Evolutionary conservation across 1,140 invertebrate genomes (phyloP).

Genomic region (Oscheius sp.): DNA sequence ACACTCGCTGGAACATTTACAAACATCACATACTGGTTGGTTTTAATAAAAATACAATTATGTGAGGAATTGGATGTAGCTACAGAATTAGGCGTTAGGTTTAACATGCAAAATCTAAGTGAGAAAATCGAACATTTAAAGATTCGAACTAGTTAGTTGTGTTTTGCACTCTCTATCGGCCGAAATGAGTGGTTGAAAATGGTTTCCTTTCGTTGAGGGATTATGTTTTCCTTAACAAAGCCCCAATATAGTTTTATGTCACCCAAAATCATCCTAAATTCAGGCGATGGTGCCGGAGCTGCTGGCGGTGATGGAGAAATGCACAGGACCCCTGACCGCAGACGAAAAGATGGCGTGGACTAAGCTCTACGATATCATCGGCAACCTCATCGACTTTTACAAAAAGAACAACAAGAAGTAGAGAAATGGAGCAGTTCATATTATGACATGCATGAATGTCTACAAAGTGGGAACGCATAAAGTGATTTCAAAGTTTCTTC

Average conservation of each 20-base stretch:
- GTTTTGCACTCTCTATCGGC: neutral
- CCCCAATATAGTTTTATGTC: too few relatives aligned
- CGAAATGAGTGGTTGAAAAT: too few relatives aligned
- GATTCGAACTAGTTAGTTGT: neutral
- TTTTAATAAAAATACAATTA: neutral
- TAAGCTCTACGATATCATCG: conserved; percentile 37
- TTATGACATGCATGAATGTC: too few relatives aligned
- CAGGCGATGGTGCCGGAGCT: conserved; percentile 45
- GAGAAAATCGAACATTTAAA: too few relatives aligned
- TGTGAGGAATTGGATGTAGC: too few relatives aligned
- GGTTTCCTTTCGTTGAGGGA: too few relatives aligned
- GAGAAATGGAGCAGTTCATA: too few relatives aligned
- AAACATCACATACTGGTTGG: conserved; percentile 49
- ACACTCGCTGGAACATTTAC: conserved; percentile 48
- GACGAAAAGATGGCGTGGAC: conserved; percentile 30
- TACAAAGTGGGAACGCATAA: too few relatives aligned
- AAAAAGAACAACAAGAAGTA: conserved; percentile 20
- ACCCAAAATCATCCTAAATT: conserved; percentile 16
- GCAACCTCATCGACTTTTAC: conserved; percentile 34
- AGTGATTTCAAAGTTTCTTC: too few relatives aligned
- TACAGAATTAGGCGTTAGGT: too few relatives aligned
- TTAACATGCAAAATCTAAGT: too few relatives aligned
- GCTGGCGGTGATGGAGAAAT: conserved; percentile 28
- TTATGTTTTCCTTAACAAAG: too few relatives aligned
- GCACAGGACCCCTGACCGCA: neutral